A percentile compares a stretch with the other conserved stretches of the same genome.
These are phyloP conservation scores for Solenopsis invicta DNA, from an alignment of 1,140 invertebrate species.

Conservation along the genomic window DNA sequence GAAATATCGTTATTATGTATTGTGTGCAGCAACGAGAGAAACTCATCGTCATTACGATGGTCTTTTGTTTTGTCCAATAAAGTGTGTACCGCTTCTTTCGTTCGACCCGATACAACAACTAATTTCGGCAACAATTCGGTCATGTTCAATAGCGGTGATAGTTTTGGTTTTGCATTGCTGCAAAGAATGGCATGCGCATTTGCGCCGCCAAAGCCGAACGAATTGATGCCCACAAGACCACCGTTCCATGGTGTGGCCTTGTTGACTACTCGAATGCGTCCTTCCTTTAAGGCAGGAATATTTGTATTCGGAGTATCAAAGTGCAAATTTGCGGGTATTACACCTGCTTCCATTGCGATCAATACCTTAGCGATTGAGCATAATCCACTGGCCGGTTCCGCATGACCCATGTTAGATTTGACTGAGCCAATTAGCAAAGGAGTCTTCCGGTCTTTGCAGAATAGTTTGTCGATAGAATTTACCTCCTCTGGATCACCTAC, in stretches of 20 bases:
- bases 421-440: no score
- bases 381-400: no score
- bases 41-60: slow-evolving; percentile 90
- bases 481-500: no score
- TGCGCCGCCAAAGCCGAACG: slow-evolving; percentile 99
- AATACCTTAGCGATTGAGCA: no score
- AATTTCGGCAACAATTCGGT: slow-evolving; percentile 89
- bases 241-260: no score
- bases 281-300: slow-evolving; percentile 95
- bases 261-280: slow-evolving; percentile 95
- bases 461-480: no score
- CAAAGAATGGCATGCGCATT: slow-evolving; percentile 97
- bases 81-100: slow-evolving; percentile 92
- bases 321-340: slow-evolving; percentile 97
- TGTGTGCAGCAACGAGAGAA: no score
- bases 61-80: slow-evolving; percentile 90
- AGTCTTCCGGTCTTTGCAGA: no score
- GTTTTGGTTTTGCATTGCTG: slow-evolving; percentile 92
- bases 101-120: slow-evolving; percentile 94
- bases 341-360: slow-evolving; percentile 95
- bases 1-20: no score
- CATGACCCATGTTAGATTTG: no score
- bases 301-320: slow-evolving; percentile 95
- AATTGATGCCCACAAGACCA: slow-evolving; percentile 97
- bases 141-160: slow-evolving; percentile 86